A percentile compares a stretch with the other conserved stretches of the same genome.
These are phyloP conservation scores for Trididemnum miniatum DNA, from an alignment of 23 tunicate genomes.

Conservation along the genomic window DNA sequence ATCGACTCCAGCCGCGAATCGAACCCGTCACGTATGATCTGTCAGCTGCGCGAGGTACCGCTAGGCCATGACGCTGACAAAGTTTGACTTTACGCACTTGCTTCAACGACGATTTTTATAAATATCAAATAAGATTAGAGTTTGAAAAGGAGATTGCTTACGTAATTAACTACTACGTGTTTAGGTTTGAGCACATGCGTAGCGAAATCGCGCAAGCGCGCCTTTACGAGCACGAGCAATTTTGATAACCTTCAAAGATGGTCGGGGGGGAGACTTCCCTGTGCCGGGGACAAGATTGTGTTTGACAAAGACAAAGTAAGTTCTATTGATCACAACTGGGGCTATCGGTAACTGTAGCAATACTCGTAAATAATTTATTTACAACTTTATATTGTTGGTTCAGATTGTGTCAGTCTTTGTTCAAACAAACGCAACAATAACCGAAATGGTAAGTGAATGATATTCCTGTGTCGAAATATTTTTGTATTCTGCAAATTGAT, in stretches of 20 bases:
- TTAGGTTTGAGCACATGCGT: not conserved
- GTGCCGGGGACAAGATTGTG: slow-evolving; percentile 61
- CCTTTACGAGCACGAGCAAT: slow-evolving; percentile 41
- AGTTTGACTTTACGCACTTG: too few species aligned
- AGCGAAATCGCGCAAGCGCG: slow-evolving; percentile 26
- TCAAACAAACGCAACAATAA: slow-evolving; percentile 47
- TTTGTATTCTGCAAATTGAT: not conserved
- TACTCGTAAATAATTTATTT: not conserved
- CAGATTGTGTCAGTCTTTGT: slow-evolving; percentile 65
- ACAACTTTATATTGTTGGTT: not conserved
- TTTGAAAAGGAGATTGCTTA: not conserved
- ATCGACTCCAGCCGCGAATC: too few species aligned
- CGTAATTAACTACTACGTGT: not conserved
- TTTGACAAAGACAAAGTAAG: slow-evolving; percentile 51
- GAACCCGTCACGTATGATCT: too few species aligned
- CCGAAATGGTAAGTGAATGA: slow-evolving; percentile 58
- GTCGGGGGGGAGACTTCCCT: slow-evolving; percentile 52
- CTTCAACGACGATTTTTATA: too few species aligned
- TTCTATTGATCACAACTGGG: not conserved
- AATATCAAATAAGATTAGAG: too few species aligned
- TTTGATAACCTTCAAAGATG: slow-evolving; percentile 61
- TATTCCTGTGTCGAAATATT: not conserved
- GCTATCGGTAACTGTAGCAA: not conserved
- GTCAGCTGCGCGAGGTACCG: too few species aligned
- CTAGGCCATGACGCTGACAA: too few species aligned